A percentile compares a stretch with the other conserved stretches of the same genome.
Conservation (phyloP, 2,888 invertebrate genomes). For the Acleris emargana region DNA sequence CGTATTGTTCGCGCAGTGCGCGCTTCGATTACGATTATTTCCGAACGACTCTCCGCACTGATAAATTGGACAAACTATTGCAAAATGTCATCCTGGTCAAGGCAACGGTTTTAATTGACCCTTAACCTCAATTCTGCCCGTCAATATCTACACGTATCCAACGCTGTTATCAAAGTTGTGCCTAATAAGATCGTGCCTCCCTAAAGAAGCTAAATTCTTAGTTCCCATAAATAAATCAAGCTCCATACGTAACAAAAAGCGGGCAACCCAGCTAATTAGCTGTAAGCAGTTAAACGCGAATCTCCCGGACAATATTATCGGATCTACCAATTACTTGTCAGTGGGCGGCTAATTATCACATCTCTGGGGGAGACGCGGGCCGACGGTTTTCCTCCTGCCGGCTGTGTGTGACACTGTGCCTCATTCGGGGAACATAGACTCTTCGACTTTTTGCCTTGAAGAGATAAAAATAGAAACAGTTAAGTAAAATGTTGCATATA, state of each 20-base stretch:
- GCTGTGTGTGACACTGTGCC: conserved; percentile 29
- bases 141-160: too few species aligned
- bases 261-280: conserved; percentile 29
- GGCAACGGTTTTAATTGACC: conserved; percentile 70
- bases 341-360: conserved; percentile 63
- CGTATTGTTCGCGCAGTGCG: conserved; percentile 80
- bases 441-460: conserved; percentile 7
- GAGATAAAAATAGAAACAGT: not conserved
- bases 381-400: conserved; percentile 29
- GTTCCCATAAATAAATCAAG: conserved; percentile 34
- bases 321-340: conserved; percentile 55
- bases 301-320: conserved; percentile 53
- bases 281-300: conserved; percentile 44
- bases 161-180: too few species aligned
- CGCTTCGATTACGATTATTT: conserved; percentile 82
- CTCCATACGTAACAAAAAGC: conserved; percentile 42
- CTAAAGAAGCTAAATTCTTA: not conserved
- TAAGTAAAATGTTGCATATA: not conserved
- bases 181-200: too few species aligned
- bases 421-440: conserved; percentile 7
- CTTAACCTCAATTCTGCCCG: conserved; percentile 50
- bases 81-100: conserved; percentile 76
- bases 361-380: conserved; percentile 39
- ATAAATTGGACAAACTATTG: conserved; percentile 83
- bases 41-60: conserved; percentile 77